Conservation (phyloP, 2,113 vertebrate genomes). For the Cisticola juncidis region DNA sequence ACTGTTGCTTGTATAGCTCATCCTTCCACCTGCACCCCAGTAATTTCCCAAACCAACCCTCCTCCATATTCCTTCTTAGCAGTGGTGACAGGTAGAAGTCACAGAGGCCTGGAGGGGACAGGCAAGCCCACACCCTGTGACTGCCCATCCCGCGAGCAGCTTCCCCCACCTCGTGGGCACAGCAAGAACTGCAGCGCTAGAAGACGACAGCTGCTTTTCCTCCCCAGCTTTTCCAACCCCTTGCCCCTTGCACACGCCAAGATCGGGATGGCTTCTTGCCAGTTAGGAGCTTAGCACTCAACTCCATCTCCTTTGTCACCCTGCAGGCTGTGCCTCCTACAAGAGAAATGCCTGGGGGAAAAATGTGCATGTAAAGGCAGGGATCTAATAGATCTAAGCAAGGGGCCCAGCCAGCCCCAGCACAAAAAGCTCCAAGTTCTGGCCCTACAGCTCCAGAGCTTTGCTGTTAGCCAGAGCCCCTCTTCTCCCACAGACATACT, state of each 20-base stretch:
- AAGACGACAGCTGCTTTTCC: slow-evolving; percentile 1
- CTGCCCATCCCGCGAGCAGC: background rate
- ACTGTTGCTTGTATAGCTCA: background rate
- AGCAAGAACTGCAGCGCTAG: slow-evolving; percentile 23
- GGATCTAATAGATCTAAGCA: background rate
- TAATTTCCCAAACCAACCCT: background rate
- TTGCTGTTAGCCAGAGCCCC: background rate
- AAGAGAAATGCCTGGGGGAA: slow-evolving; percentile 14
- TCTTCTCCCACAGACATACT: background rate
- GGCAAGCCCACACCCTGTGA: rapidly evolving
- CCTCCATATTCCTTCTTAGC: background rate
- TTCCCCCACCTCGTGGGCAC: slow-evolving; percentile 48
- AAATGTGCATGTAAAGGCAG: background rate
- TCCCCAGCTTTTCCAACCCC: background rate
- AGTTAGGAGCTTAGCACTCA: slow-evolving; percentile 38
- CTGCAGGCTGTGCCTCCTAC: slow-evolving; percentile 39
- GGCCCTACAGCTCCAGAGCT: background rate
- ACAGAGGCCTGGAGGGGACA: background rate
- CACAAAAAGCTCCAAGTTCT: background rate
- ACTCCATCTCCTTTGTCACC: slow-evolving; percentile 45
- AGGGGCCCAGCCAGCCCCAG: background rate
- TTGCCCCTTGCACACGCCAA: slow-evolving; percentile 9
- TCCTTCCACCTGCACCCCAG: background rate
- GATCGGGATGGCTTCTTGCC: slow-evolving; percentile 41
- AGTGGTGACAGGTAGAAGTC: background rate